Percentiles rank a stretch among this genome's conserved stretches.
Evolutionary conservation across 2,113 vertebrate species (phyloP).

Genomic region (Chroicocephalus ridibundus): DNA sequence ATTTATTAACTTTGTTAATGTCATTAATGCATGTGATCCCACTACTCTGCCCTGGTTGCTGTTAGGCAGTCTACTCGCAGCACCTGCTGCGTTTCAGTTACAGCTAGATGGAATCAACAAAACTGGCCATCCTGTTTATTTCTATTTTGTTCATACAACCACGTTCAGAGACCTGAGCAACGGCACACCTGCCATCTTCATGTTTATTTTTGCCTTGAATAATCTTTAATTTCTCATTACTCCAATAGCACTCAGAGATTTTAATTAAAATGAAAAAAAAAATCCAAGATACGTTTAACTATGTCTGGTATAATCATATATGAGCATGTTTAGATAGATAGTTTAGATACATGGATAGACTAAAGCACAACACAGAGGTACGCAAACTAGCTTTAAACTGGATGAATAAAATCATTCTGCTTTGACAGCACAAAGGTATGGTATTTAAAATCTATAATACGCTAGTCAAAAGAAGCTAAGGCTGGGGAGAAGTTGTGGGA

Average conservation of each 20-base stretch:
- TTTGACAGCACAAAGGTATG: background rate
- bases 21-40: background rate
- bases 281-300: background rate
- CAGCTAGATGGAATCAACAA: background rate
- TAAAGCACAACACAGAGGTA: background rate
- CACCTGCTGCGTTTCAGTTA: background rate
- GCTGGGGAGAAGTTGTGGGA: background rate
- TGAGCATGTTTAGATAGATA: background rate
- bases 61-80: background rate
- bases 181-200: background rate
- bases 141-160: background rate
- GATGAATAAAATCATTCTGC: background rate
- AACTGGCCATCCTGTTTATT: background rate
- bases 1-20: background rate
- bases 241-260: background rate
- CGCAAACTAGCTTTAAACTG: background rate
- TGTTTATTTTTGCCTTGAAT: background rate
- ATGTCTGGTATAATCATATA: background rate
- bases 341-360: background rate
- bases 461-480: background rate
- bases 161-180: background rate
- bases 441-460: background rate
- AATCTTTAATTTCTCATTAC: background rate
- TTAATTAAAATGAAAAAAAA: background rate
- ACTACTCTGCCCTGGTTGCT: background rate